These are phyloP conservation scores for Neria commutata DNA, from an alignment of 2,888 invertebrate genomes.

Conservation along the genomic window DNA sequence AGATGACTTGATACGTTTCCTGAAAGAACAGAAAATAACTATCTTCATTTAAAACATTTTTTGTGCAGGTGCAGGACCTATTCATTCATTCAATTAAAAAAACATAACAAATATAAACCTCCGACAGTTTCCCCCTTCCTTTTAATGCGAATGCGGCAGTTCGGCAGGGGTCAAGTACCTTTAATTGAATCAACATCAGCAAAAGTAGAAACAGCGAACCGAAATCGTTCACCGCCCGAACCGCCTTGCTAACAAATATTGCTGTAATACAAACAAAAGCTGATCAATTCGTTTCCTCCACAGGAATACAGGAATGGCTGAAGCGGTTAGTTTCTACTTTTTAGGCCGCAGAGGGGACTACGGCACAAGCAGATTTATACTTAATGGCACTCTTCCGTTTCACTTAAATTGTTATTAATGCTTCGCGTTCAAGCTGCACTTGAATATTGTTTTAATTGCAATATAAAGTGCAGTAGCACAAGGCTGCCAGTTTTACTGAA, in stretches of 20 bases:
- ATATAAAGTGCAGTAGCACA: no score
- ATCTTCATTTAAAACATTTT: neutral
- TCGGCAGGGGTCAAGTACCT: constrained; percentile 46
- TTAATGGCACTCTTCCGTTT: no score
- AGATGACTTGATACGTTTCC: constrained; percentile 51
- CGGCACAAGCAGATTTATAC: no score
- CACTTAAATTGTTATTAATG: no score
- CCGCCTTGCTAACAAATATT: constrained; percentile 1
- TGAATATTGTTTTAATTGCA: no score
- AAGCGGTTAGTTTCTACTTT: no score
- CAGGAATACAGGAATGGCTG: no score
- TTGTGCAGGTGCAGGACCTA: constrained; percentile 16
- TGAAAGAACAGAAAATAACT: constrained; percentile 29
- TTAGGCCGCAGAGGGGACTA: no score
- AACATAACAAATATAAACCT: neutral
- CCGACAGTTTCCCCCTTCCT: neutral
- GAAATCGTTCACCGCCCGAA: no score
- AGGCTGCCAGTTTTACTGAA: no score
- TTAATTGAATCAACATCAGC: constrained; percentile 30
- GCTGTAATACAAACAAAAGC: constrained; percentile 13
- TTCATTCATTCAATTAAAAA: neutral
- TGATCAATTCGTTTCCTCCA: neutral
- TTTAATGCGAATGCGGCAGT: constrained; percentile 27
- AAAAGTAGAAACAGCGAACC: no score
- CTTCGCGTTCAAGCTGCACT: no score